Evolutionary conservation across 2,797 vertebrate genomes (phyloP).

Genomic region (Eleutherodactylus coqui): DNA sequence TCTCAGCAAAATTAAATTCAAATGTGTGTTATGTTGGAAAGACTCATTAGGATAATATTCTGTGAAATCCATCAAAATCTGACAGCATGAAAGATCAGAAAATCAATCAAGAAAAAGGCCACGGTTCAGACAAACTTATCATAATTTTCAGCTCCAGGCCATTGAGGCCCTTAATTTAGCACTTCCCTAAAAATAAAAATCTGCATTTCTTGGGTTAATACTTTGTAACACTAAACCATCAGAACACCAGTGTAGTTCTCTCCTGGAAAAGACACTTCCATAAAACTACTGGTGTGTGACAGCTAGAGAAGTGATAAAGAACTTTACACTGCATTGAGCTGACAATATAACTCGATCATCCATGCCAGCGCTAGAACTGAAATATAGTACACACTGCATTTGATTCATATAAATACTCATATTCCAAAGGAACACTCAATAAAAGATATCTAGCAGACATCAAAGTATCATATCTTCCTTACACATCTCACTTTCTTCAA

Average conservation of each 20-base stretch:
- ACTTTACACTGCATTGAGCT: constrained; percentile 64
- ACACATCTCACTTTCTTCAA: constrained; percentile 54
- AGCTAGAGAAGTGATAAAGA: constrained; percentile 61
- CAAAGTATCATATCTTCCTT: constrained; percentile 61
- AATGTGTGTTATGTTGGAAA: not conserved
- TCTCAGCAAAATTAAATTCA: not conserved
- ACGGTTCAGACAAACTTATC: constrained; percentile 12
- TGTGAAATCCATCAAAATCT: constrained; percentile 11
- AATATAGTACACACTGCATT: constrained; percentile 61
- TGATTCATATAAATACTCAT: constrained; percentile 64
- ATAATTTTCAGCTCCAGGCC: constrained; percentile 22
- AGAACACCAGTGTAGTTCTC: constrained; percentile 43
- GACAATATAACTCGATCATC: constrained; percentile 64
- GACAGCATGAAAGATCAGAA: not conserved
- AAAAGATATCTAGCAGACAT: constrained; percentile 61
- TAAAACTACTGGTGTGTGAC: constrained; percentile 62
- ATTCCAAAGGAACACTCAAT: constrained; percentile 62
- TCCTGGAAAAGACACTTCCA: constrained; percentile 50
- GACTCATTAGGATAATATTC: not conserved
- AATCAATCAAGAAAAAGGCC: constrained; percentile 15
- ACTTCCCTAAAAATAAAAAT: constrained; percentile 43
- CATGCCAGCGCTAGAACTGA: constrained; percentile 59
- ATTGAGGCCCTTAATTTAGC: constrained; percentile 36
- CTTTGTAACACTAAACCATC: constrained; percentile 48
- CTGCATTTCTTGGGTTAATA: constrained; percentile 44